Conservation (phyloP, 2,888 invertebrate species). For the Periphyllus acericola region DNA sequence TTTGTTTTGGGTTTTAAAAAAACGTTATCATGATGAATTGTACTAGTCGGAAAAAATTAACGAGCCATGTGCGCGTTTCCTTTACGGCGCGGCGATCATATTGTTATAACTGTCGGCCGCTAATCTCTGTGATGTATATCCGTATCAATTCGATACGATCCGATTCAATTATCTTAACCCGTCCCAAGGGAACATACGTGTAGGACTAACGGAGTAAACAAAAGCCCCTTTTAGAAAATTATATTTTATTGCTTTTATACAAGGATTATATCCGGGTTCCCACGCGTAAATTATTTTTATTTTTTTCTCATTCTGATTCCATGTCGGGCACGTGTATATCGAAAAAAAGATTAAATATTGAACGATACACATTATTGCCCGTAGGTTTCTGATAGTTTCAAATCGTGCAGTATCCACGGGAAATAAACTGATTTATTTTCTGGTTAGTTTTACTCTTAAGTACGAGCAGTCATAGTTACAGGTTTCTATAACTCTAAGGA, state of each 20-base stretch:
- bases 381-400: neutral
- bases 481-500: no score
- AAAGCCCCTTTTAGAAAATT: neutral
- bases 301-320: neutral
- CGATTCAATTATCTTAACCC: constrained; percentile 33
- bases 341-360: no score
- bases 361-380: neutral
- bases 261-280: neutral
- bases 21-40: no score
- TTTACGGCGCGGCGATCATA: neutral
- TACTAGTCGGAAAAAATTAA: neutral
- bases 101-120: neutral
- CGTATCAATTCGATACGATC: neutral
- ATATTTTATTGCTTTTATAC: neutral
- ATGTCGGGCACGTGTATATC: no score
- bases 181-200: neutral
- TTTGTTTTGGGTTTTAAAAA: no score
- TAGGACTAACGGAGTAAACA: constrained; percentile 2
- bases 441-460: no score
- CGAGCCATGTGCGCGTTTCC: neutral
- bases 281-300: constrained; percentile 15
- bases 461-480: no score
- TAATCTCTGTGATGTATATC: neutral
- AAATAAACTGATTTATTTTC: no score
- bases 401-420: no score